Base-by-base conservation (phyloP, 2,888 invertebrate genomes). In the Adelphocoris suturalis region DNA sequence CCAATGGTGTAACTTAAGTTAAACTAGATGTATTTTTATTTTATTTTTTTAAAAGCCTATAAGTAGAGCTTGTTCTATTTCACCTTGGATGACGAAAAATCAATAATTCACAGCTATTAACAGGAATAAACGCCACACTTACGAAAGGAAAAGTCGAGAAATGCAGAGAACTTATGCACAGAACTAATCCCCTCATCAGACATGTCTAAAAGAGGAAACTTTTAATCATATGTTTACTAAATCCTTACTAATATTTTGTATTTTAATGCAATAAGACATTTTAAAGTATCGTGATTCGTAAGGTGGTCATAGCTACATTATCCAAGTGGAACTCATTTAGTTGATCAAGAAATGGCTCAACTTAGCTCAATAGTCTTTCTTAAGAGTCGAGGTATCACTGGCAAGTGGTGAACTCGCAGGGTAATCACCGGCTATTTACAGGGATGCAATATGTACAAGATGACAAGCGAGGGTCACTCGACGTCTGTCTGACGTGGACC, bases 341-440 rank as follows among this genome's bases (percentile, higher is more conserved):
- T 52, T 52, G 52, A 52, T 52, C 52, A 52, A 11, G 52, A 14
- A 14, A 1, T 13, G 16, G 16, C 14, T 14, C 52, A 13, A 52
- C 37, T 52, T 52, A 52, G 13, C 16, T 52, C 14, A 52, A 52
- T 13, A 52, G 52, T 16, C 52, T 52, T 13, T 52, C 52, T 13
- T 16, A 52, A 19, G 61, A 61, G 61, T 61, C n/a, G n/a, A 19
- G 61, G n/a, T 61, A 61, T 68, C 68, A 68, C 68, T 68, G 68
- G 27, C 68, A 68, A 68, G 68, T 68, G 68, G 68, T 68, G 68
- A 68, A 68, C 68, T 68, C 68, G 68, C 68, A 61, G 19, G 61
- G 61, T 61, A 19, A 61, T 14, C 61, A 68, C 68, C 68, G 68
- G 68, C 68, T 61, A 19, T 19, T 61, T 61, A 61, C 61, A 61